A percentile compares a stretch with the other conserved stretches of the same genome.
phyloP scores from a whole-genome alignment of 2,888 invertebrate genomes.

The Crossocerus cetratus region DNA sequence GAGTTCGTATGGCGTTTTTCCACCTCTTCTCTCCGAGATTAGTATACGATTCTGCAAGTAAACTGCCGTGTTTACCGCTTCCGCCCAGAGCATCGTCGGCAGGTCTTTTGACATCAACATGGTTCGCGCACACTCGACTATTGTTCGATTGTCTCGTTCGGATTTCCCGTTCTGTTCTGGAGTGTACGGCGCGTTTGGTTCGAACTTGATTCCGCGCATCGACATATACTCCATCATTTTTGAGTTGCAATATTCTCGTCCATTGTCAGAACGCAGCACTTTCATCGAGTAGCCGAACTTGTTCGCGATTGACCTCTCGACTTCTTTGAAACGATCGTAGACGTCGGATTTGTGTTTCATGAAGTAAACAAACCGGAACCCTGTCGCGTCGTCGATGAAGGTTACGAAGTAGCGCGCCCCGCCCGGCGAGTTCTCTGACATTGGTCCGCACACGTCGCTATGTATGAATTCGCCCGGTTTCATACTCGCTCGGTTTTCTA shows the following conservation, averaged over 20 bases:
- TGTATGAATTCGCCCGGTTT: neutral
- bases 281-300: neutral
- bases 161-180: neutral
- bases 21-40: neutral
- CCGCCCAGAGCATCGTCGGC: slow-evolving; percentile 3
- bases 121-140: slow-evolving; percentile 7
- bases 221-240: neutral
- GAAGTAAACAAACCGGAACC: neutral
- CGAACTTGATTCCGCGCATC: neutral
- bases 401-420: neutral
- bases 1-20: slow-evolving; percentile 5
- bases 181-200: neutral
- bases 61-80: slow-evolving; percentile 10
- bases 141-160: slow-evolving; percentile 10
- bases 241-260: neutral
- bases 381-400: neutral
- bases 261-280: neutral
- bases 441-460: neutral
- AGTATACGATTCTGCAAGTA: slow-evolving; percentile 1
- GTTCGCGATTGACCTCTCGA: neutral
- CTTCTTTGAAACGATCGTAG: neutral
- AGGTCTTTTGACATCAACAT: slow-evolving; percentile 1
- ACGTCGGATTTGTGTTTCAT: neutral
- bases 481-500: neutral
- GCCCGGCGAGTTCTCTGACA: neutral